Evolutionary conservation across 2,888 invertebrate species (phyloP).

Genomic region (Acanthacorydalis orientalis): DNA sequence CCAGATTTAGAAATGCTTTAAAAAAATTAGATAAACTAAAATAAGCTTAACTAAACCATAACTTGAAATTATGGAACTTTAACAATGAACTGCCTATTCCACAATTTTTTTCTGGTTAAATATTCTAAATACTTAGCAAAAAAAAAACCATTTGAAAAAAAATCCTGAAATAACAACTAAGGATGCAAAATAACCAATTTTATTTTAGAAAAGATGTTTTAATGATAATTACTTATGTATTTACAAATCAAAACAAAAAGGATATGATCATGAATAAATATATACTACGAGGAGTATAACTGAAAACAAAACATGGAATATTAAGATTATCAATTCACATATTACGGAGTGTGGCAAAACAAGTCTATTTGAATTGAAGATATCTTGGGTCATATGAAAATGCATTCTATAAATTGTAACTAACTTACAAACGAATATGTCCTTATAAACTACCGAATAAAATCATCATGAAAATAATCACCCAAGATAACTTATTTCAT

Average conservation of each 20-base stretch:
- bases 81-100: too few species aligned
- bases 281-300: neutral
- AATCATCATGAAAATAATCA: neutral
- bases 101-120: too few species aligned
- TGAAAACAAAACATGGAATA: neutral
- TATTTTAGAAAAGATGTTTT: constrained; percentile 5
- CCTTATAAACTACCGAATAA: neutral
- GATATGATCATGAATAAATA: constrained; percentile 4
- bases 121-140: too few species aligned
- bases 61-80: too few species aligned
- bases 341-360: neutral
- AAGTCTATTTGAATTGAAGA: neutral
- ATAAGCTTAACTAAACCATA: too few species aligned
- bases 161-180: too few species aligned
- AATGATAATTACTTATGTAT: constrained; percentile 5
- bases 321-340: neutral
- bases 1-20: too few species aligned
- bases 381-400: neutral
- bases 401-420: neutral
- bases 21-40: too few species aligned
- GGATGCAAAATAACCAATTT: neutral
- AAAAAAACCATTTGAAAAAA: too few species aligned
- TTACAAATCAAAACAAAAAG: constrained; percentile 5
- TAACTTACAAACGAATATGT: neutral
- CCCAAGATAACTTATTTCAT: neutral